These are phyloP conservation scores for Antrozous pallidus DNA, from an alignment of 2,797 vertebrate species.

Conservation along the genomic window DNA sequence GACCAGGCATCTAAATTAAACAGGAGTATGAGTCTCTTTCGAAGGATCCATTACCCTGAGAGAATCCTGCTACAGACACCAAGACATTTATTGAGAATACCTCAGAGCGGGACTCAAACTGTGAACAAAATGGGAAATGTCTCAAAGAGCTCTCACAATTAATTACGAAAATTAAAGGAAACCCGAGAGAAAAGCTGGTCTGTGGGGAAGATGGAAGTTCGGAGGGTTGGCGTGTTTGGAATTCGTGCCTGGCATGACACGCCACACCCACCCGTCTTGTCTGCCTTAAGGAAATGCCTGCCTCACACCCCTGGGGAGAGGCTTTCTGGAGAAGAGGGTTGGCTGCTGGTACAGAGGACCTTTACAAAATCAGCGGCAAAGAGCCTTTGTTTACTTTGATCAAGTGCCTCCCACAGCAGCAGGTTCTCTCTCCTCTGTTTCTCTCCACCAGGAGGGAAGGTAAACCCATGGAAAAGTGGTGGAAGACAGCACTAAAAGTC, in stretches of 20 bases:
- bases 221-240: neutral
- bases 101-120: conserved; percentile 71
- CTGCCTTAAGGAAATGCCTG: neutral
- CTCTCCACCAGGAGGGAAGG: conserved; percentile 36
- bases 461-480: conserved; percentile 18
- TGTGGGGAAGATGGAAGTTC: neutral
- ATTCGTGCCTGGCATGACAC: neutral
- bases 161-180: conserved; percentile 71
- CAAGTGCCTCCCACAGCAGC: neutral
- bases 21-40: conserved; percentile 37
- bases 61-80: conserved; percentile 54
- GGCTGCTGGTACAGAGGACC: neutral
- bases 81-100: conserved; percentile 63
- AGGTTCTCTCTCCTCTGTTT: neutral
- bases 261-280: too few species aligned
- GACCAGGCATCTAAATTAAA: conserved; percentile 67
- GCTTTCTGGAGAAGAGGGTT: neutral
- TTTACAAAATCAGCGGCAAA: neutral
- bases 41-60: conserved; percentile 50
- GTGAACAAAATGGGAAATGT: conserved; percentile 73
- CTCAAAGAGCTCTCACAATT: conserved; percentile 69
- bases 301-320: neutral
- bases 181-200: neutral
- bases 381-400: conserved; percentile 40
- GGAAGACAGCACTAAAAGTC: conserved; percentile 44